Evolutionary conservation across 2,888 invertebrate genomes (phyloP), one percentile per base, ranked within the genome.

Genomic region (Metopia argyrocephala): DNA sequence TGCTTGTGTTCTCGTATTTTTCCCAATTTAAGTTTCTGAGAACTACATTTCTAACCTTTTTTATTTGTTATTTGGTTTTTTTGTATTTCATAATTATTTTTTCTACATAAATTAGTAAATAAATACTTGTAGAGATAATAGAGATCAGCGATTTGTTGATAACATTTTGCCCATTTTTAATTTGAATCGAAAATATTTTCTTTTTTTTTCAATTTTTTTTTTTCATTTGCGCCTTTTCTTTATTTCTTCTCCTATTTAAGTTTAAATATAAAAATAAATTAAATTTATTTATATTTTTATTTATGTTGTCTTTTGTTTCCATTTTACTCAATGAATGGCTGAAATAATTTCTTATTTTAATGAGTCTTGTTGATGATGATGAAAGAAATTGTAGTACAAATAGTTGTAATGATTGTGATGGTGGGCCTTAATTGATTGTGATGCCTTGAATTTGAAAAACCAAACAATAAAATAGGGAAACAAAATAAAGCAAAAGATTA

Each of bases 361-460:
- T 71, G 59, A 61, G 74, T 57, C n/a, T n/a, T 56, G 25, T 68
- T 50, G 50, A 69, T 57, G n/a, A n/a, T 15, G 15, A 38, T 75
- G 27, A 21, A 48, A 75, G 61, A 78, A 61, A 71, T 74, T 50
- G 48, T 74, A 50, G 48, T 74, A 74, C 76, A 75, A 76, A 75
- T 76, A 64, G 82, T 82, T 59, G 78, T 38, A 15, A 38, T 38
- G 15, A 15, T 15, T 38, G 70, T 68, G 80, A 81, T 76, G 79
- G 64, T 75, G 68, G 68, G 76, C 83, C 86, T 85, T 86, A 86
- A 87, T 87, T 86, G 84, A 84, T 76, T 76, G 82, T 69, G 82
- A 82, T 73, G 79, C 74, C 64, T 71, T 61, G 78, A 70, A 76
- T 66, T 79, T 69, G 57, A 23, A 25, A 52, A 59, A 65, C 71